Evolutionary conservation across 2,888 invertebrate genomes (phyloP).

Genomic region (Rhagonycha lutea): DNA sequence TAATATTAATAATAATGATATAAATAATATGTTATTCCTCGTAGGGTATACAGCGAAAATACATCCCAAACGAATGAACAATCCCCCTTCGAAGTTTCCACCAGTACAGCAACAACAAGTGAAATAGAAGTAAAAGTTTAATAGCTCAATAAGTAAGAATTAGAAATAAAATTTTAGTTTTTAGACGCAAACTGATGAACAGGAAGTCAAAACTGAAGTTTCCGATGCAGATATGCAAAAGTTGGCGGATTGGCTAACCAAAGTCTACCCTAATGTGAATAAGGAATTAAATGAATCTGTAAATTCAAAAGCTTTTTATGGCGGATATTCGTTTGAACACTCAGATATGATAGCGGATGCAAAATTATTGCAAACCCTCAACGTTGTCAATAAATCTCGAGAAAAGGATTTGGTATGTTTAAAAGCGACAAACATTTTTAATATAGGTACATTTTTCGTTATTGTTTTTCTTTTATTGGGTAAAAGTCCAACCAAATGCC

Average conservation of each 20-base stretch:
- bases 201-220: slow-evolving; percentile 21
- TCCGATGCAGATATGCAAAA: slow-evolving; percentile 53
- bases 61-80: slow-evolving; percentile 47
- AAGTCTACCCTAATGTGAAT: slow-evolving; percentile 56
- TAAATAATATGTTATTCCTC: neutral
- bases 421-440: neutral
- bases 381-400: slow-evolving; percentile 27
- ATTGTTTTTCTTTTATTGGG: neutral
- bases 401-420: slow-evolving; percentile 23
- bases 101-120: slow-evolving; percentile 45
- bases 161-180: slow-evolving; percentile 2
- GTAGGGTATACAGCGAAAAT: slow-evolving; percentile 42
- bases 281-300: slow-evolving; percentile 54
- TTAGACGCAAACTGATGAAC: slow-evolving; percentile 54
- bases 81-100: slow-evolving; percentile 40
- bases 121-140: slow-evolving; percentile 38
- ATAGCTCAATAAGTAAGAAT: neutral
- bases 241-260: slow-evolving; percentile 56
- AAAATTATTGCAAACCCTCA: slow-evolving; percentile 45
- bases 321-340: slow-evolving; percentile 40
- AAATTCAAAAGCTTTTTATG: slow-evolving; percentile 46
- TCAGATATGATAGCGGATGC: slow-evolving; percentile 36
- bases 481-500: slow-evolving; percentile 37
- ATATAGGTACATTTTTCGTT: neutral
- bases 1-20: neutral